These are phyloP conservation scores for Rhyacophila brunnea DNA, from an alignment of 1,140 invertebrate species.

Conservation along the genomic window DNA sequence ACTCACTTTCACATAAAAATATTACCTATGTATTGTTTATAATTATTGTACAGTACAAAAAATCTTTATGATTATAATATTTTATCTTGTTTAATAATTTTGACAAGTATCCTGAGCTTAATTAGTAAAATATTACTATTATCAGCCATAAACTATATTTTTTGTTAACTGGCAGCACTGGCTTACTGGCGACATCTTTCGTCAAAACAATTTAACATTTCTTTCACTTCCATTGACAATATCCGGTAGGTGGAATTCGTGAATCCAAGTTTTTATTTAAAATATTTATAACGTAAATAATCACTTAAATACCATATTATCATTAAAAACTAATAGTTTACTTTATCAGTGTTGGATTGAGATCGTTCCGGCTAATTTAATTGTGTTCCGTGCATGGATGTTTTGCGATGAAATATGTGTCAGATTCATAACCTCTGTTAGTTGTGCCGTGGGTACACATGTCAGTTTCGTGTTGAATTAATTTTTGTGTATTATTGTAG, in stretches of 20 bases:
- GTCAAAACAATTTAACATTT: background rate
- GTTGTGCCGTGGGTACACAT: conserved; percentile 11
- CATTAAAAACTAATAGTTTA: background rate
- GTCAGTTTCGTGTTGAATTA: conserved; percentile 30
- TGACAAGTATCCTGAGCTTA: too few species aligned
- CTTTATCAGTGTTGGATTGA: background rate
- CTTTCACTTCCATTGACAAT: conserved; percentile 20
- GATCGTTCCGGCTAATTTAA: background rate
- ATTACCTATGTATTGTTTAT: too few species aligned
- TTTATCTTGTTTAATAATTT: too few species aligned
- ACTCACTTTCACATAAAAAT: too few species aligned
- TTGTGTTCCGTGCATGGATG: background rate
- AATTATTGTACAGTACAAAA: too few species aligned
- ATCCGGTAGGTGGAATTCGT: conserved; percentile 18
- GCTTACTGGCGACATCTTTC: conserved; percentile 19
- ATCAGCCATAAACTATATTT: background rate
- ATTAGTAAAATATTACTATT: background rate
- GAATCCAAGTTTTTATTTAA: conserved; percentile 13
- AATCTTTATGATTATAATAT: too few species aligned
- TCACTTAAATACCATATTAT: background rate
- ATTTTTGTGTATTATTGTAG: conserved; percentile 51
- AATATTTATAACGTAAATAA: background rate
- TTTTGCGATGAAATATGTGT: conserved; percentile 21
- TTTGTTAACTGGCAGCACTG: too few species aligned
- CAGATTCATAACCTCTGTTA: conserved; percentile 26